Evolutionary conservation across 2,888 invertebrate genomes (phyloP).

Genomic region (Diabrotica balteata): DNA sequence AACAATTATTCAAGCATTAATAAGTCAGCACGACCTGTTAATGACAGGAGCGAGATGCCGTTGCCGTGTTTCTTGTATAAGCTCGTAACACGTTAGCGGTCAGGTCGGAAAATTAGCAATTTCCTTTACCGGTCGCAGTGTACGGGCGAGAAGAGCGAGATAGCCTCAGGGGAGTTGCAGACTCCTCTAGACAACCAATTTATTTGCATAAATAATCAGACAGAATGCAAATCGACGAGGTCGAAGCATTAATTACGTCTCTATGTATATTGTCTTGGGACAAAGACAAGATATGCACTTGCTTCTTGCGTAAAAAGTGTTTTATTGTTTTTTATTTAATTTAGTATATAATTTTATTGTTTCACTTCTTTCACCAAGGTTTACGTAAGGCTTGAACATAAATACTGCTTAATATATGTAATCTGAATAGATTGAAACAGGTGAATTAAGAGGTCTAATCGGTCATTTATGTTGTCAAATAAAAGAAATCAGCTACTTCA

Average conservation of each 20-base stretch:
- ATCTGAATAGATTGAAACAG: too few relatives aligned
- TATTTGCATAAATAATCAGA: constrained; percentile 62
- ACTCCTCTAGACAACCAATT: constrained; percentile 53
- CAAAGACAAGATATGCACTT: constrained; percentile 46
- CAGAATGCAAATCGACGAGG: constrained; percentile 60
- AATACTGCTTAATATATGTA: too few relatives aligned
- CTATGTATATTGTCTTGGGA: constrained; percentile 55
- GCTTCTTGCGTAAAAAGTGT: too few relatives aligned
- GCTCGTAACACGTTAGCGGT: constrained; percentile 20
- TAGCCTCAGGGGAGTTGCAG: constrained; percentile 49
- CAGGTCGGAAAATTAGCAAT: constrained; percentile 59
- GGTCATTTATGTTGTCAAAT: too few relatives aligned
- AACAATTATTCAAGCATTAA: constrained; percentile 6
- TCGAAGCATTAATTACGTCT: constrained; percentile 61
- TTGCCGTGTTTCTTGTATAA: constrained; percentile 9
- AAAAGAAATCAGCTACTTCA: too few relatives aligned
- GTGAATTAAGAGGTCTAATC: too few relatives aligned
- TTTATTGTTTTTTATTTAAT: too few relatives aligned
- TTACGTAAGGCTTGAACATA: too few relatives aligned
- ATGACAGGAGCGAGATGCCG: constrained; percentile 10
- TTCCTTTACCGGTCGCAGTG: constrained; percentile 50
- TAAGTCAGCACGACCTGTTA: constrained; percentile 5
- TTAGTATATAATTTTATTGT: too few relatives aligned
- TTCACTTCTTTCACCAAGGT: too few relatives aligned
- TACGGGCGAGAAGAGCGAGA: constrained; percentile 38